These are phyloP conservation scores for Antheraea mylitta DNA, from an alignment of 1,140 invertebrate species.

Conservation along the genomic window DNA sequence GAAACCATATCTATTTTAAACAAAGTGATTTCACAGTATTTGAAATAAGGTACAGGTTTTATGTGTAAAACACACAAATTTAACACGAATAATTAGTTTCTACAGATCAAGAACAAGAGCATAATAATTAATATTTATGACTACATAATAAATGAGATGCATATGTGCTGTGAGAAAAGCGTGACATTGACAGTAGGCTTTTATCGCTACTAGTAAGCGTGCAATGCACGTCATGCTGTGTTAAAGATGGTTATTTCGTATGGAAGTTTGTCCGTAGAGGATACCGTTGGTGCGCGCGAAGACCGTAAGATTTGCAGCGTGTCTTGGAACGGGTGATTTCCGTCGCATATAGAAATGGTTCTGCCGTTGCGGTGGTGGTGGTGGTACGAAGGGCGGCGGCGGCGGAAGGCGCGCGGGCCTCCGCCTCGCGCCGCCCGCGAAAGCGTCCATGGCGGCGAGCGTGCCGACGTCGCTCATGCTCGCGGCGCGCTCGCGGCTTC, in stretches of 20 bases:
- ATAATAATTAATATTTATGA: conserved; percentile 1
- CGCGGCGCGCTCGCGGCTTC: conserved; percentile 73
- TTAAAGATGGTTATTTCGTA: conserved; percentile 17
- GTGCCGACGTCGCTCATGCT: conserved; percentile 75
- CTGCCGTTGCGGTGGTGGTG: conserved; percentile 69
- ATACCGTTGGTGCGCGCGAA: conserved; percentile 70
- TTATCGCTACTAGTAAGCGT: conserved; percentile 17
- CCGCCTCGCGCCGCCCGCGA: conserved; percentile 75
- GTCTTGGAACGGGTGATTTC: conserved; percentile 67
- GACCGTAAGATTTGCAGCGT: conserved; percentile 64
- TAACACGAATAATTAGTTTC: neutral
- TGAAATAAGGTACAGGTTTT: neutral
- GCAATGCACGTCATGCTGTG: conserved; percentile 18
- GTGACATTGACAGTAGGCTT: conserved; percentile 52
- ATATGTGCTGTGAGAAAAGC: conserved; percentile 30
- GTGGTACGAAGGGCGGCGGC: conserved; percentile 74
- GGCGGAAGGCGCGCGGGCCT: conserved; percentile 67
- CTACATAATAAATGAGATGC: neutral
- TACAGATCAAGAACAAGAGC: neutral
- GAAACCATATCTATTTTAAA: too few relatives aligned
- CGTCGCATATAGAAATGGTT: conserved; percentile 74
- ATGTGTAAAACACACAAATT: neutral
- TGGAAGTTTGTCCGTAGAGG: conserved; percentile 25
- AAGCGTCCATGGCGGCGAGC: conserved; percentile 75
- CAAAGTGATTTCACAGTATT: too few relatives aligned